Conservation (phyloP, 2,888 invertebrate genomes). For the Anarsia innoxiella region DNA sequence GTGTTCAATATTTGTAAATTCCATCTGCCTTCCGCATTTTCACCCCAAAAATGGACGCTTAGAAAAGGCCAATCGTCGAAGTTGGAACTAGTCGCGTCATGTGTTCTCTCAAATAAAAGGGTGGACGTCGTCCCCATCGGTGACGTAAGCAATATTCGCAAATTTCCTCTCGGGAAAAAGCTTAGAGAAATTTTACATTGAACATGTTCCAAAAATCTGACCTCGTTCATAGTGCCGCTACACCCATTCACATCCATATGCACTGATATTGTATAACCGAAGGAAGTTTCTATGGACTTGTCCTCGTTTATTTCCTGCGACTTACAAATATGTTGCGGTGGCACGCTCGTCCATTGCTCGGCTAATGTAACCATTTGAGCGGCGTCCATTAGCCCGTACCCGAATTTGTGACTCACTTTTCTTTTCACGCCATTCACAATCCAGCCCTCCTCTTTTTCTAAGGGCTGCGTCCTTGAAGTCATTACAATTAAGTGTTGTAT, state of each 20-base stretch:
- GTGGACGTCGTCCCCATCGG: slow-evolving; percentile 96
- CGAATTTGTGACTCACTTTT: slow-evolving; percentile 97
- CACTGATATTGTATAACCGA: slow-evolving; percentile 84
- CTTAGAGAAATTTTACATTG: slow-evolving; percentile 95
- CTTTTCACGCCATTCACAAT: slow-evolving; percentile 93
- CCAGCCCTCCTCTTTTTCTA: slow-evolving; percentile 96
- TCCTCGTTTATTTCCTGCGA: slow-evolving; percentile 91
- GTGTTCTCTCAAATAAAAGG: slow-evolving; percentile 92
- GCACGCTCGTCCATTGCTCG: slow-evolving; percentile 94
- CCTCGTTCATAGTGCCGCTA: slow-evolving; percentile 89
- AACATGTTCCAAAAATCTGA: slow-evolving; percentile 95
- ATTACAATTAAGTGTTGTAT: slow-evolving; percentile 96
- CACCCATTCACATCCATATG: slow-evolving; percentile 95
- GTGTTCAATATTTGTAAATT: slow-evolving; percentile 85
- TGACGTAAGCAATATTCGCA: slow-evolving; percentile 90
- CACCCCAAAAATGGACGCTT: slow-evolving; percentile 99
- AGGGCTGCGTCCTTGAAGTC: slow-evolving; percentile 90
- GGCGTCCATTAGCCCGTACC: slow-evolving; percentile 99
- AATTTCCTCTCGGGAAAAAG: slow-evolving; percentile 95
- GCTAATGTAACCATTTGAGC: slow-evolving; percentile 93
- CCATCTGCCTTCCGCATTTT: slow-evolving; percentile 92
- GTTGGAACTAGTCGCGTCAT: slow-evolving; percentile 92
- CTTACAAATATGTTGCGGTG: slow-evolving; percentile 96
- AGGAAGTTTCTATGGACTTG: slow-evolving; percentile 84
- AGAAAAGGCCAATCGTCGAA: slow-evolving; percentile 99